phyloP scores from a whole-genome alignment of 2,113 vertebrate genomes.

The Laterallus jamaicensis region DNA sequence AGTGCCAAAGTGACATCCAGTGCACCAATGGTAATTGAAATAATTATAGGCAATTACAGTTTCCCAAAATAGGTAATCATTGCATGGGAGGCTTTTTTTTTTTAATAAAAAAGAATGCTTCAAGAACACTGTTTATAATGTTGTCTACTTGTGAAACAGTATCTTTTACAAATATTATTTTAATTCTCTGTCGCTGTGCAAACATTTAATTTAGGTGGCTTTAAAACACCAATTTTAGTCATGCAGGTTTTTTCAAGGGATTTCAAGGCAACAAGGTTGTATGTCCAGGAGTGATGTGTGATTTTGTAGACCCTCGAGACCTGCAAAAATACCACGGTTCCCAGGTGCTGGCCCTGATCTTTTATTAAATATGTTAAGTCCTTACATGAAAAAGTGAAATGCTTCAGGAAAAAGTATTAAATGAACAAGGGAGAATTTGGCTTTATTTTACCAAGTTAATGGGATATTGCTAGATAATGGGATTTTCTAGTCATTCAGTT shows the following conservation, averaged over 20 bases:
- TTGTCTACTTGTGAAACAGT: background rate
- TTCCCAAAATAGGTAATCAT: background rate
- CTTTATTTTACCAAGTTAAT: background rate
- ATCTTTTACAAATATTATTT: background rate
- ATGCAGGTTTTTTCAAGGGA: background rate
- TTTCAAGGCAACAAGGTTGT: background rate
- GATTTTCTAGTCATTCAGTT: slow-evolving; percentile 4
- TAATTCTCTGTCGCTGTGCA: background rate
- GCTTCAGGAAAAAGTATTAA: slow-evolving; percentile 9
- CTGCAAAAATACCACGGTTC: background rate
- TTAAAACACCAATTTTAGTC: background rate
- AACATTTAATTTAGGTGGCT: background rate
- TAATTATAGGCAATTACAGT: background rate
- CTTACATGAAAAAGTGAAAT: slow-evolving; percentile 4
- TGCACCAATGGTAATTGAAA: background rate
- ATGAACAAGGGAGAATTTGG: background rate
- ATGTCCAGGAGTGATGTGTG: background rate
- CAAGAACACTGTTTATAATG: background rate
- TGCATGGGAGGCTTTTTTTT: background rate
- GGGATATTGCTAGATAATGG: background rate
- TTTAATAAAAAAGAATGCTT: background rate
- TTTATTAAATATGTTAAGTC: slow-evolving; percentile 34
- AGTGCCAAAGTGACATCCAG: background rate
- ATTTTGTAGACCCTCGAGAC: background rate
- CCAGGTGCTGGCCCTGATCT: background rate